Evolutionary conservation across 2,888 invertebrate genomes (phyloP), one percentile per base, ranked within the genome.

Genomic region (Eupithecia subfuscata): DNA sequence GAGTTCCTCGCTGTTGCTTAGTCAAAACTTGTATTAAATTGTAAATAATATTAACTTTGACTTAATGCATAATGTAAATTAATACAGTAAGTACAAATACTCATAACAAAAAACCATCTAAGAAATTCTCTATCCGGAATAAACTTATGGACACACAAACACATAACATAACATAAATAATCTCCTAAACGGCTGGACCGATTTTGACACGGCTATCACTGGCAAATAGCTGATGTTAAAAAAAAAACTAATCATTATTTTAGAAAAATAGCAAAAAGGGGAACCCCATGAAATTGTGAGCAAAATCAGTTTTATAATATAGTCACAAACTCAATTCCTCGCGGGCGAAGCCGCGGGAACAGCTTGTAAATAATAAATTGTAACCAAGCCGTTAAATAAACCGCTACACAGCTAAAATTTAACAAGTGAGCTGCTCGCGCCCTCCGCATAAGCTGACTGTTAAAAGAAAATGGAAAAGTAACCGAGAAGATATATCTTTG

Each of bases 381-480:
- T 75, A 78, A 45, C 75, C 76, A 75, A 78, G 77, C 76, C 69
- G 37, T 63, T 71, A 83, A 75, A 89, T 88, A 87, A 89, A 88
- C 91, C 90, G 88, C 89, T 90, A 88, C 84, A 87, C 87, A 85
- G 90, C 86, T 91, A 89, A 92, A 91, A 92, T 90, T 92, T 92
- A 89, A 92, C 89, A 91, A 87, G 89, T 89, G 86, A 90, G 89
- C 87, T 87, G 85, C 84, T 87, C 85, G 83, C 86, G 84, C 86
- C 88, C 86, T 87, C 85, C 87, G 85, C 87, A 87, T 89, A 88
- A 89, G 88, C 87, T 87, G 85, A 88, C 88, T 89, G 89, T 89
- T 90, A 88, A 89, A 93, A 93, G 92, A 91, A 92, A 92, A 90
- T 90, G 90, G 91, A 90, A 92, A 91, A 92, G 91, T 89, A 90